phyloP scores from a whole-genome alignment of 1,140 invertebrate species.

The Papilio machaon region DNA sequence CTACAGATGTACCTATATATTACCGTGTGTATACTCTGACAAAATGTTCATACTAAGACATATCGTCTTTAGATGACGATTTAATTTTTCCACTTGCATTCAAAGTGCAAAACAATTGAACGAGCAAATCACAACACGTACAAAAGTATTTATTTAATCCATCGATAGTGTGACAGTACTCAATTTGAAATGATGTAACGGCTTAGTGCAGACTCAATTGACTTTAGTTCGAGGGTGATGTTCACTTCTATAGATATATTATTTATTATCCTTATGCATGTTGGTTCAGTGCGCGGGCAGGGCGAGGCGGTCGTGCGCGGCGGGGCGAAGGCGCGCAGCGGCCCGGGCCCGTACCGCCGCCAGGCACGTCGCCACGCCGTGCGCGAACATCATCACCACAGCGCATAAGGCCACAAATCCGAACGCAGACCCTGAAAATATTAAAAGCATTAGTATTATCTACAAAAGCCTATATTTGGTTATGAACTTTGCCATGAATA shows the following conservation, averaged over 20 bases:
- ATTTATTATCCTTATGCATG: conserved; percentile 36
- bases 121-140: too few species aligned
- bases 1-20: too few species aligned
- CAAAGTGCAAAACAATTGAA: too few species aligned
- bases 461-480: too few species aligned
- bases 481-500: too few species aligned
- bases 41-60: too few species aligned
- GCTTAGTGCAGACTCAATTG: not conserved
- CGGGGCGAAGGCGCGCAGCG: conserved; percentile 49
- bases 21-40: too few species aligned
- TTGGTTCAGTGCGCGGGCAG: conserved; percentile 62
- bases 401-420: conserved; percentile 72
- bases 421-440: conserved; percentile 62
- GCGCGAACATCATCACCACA: conserved; percentile 67
- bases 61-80: too few species aligned
- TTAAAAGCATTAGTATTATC: conserved; percentile 34
- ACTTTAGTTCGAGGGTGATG: not conserved
- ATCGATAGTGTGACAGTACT: not conserved
- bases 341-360: conserved; percentile 44
- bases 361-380: conserved; percentile 60
- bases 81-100: too few species aligned
- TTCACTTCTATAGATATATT: conserved; percentile 27
- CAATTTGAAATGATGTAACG: not conserved
- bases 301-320: conserved; percentile 56
- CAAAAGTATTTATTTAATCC: not conserved